Percentiles rank a stretch among this genome's conserved stretches.
These are phyloP conservation scores for Thelaira solivaga DNA, from an alignment of 2,888 invertebrate genomes.

Conservation along the genomic window DNA sequence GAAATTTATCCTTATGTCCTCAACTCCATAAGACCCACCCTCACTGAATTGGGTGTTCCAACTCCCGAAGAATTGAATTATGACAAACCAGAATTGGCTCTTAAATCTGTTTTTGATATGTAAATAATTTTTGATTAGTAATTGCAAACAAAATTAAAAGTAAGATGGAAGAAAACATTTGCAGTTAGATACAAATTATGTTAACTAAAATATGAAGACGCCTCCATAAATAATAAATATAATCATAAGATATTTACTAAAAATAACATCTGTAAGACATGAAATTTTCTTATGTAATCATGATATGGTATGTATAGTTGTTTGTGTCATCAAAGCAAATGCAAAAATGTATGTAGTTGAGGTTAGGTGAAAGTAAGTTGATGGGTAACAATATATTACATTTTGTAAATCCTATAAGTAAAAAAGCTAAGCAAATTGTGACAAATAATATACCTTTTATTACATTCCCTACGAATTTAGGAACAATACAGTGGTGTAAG, in stretches of 20 bases:
- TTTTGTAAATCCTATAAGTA: too few species aligned
- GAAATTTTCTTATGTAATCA: too few species aligned
- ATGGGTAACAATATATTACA: too few species aligned
- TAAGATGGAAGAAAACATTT: slow-evolving; percentile 63
- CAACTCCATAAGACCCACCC: slow-evolving; percentile 93
- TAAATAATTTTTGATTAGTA: slow-evolving; percentile 65
- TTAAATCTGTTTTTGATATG: slow-evolving; percentile 84
- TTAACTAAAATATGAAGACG: slow-evolving; percentile 15
- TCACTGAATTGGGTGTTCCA: slow-evolving; percentile 94
- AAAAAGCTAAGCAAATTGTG: too few species aligned
- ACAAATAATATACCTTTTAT: too few species aligned
- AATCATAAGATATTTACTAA: not conserved
- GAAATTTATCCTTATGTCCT: slow-evolving; percentile 92
- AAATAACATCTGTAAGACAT: too few species aligned
- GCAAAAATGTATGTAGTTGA: too few species aligned
- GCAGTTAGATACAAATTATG: slow-evolving; percentile 56
- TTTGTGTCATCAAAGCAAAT: too few species aligned
- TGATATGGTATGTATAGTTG: too few species aligned
- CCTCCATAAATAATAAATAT: slow-evolving; percentile 26
- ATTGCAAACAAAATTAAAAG: slow-evolving; percentile 43
- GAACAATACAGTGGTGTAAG: too few species aligned
- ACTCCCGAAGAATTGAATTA: slow-evolving; percentile 97
- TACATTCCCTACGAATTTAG: too few species aligned
- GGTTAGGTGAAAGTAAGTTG: too few species aligned
- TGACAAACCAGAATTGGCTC: slow-evolving; percentile 94